Conservation (phyloP, 2,888 invertebrate genomes). For the Lepetodrilus schrolli region DNA sequence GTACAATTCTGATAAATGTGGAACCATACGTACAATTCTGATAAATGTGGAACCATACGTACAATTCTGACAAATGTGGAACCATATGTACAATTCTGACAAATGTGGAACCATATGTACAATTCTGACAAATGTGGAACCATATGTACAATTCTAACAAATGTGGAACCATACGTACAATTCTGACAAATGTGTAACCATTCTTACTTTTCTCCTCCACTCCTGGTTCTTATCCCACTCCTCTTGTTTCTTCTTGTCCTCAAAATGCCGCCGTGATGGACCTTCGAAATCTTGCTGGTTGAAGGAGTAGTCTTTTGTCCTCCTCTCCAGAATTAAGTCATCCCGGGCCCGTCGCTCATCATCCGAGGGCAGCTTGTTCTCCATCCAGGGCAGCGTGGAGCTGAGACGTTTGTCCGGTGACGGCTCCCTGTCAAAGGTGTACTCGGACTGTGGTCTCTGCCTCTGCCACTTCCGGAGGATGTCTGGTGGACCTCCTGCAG, state of each 20-base stretch:
- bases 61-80: too few relatives aligned
- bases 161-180: too few relatives aligned
- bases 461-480: slow-evolving; percentile 63
- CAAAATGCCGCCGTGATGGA: slow-evolving; percentile 31
- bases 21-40: too few relatives aligned
- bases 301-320: slow-evolving; percentile 39
- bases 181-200: background rate
- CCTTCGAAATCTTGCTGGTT: background rate
- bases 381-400: slow-evolving; percentile 43
- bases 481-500: slow-evolving; percentile 60
- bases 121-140: background rate
- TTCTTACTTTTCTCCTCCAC: slow-evolving; percentile 53
- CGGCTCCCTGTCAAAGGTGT: slow-evolving; percentile 42
- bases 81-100: too few relatives aligned
- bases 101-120: too few relatives aligned
- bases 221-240: slow-evolving; percentile 65
- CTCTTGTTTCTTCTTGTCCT: slow-evolving; percentile 49
- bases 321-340: slow-evolving; percentile 43
- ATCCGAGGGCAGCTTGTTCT: slow-evolving; percentile 28
- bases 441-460: slow-evolving; percentile 52
- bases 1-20: too few relatives aligned
- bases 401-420: slow-evolving; percentile 45
- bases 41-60: too few relatives aligned
- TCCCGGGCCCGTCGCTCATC: slow-evolving; percentile 37
- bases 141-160: background rate